A percentile compares a stretch with the other conserved stretches of the same genome.
Conservation (phyloP, 92 coral and sea anemone species). For the Umimayanthus kanabou region DNA sequence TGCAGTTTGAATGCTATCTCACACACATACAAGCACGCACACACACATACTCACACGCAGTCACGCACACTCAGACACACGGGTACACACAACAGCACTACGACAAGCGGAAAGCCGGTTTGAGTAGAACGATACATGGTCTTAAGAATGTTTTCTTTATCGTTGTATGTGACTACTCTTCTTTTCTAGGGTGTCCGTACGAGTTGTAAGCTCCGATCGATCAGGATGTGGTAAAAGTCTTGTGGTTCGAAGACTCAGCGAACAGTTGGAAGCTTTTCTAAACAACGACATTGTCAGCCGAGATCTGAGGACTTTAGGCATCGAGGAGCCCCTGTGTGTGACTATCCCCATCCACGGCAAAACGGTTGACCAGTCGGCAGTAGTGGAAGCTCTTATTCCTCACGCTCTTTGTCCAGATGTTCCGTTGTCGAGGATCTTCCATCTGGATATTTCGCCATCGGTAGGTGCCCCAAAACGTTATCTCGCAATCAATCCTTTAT, state of each 20-base stretch:
- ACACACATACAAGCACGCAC: no score
- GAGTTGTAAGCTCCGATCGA: conserved; percentile 70
- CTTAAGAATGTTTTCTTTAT: background rate
- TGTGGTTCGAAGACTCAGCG: conserved; percentile 62
- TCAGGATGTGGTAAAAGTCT: conserved; percentile 91
- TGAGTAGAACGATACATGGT: no score
- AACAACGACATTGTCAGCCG: conserved; percentile 62
- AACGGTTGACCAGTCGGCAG: conserved; percentile 57
- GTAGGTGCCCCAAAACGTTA: conserved; percentile 42
- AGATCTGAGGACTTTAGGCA: conserved; percentile 40
- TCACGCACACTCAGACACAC: no score
- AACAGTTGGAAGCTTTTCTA: conserved; percentile 51
- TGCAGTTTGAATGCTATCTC: no score
- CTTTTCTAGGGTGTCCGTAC: conserved; percentile 69
- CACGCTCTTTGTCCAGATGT: conserved; percentile 69
- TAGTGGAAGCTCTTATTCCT: conserved; percentile 66
- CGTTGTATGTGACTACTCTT: background rate
- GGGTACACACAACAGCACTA: no score
- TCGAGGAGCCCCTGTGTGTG: conserved; percentile 62
- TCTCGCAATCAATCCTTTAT: background rate
- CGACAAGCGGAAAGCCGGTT: no score
- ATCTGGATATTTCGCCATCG: conserved; percentile 87
- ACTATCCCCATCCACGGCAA: conserved; percentile 82
- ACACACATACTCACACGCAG: no score
- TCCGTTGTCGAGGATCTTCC: conserved; percentile 89